Conservation (phyloP, 2,888 invertebrate genomes). For the Tachystola acroxantha region DNA sequence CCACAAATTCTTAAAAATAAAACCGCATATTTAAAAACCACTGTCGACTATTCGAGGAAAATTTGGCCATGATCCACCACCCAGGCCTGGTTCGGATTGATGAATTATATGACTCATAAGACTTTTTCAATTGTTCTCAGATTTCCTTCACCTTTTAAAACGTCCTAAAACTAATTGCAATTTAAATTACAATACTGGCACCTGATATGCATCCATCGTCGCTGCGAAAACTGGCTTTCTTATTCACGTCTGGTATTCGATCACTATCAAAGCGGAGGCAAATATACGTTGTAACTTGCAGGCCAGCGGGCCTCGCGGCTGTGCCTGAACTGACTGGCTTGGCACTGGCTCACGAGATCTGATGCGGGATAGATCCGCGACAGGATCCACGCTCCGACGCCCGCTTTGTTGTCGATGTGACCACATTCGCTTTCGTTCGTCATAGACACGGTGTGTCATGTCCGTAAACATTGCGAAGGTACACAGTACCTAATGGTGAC, state of each 20-base stretch:
- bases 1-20: no score
- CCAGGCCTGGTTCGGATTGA: no score
- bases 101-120: no score
- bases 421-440: conserved; percentile 61
- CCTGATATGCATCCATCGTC: conserved; percentile 65
- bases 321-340: conserved; percentile 1
- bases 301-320: conserved; percentile 16
- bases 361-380: conserved; percentile 24
- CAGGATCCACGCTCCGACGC: conserved; percentile 65
- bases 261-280: conserved; percentile 29
- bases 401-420: conserved; percentile 53
- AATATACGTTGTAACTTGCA: no score
- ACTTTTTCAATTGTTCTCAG: no score
- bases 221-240: conserved; percentile 36
- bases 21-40: no score
- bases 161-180: no score
- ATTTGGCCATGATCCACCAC: no score
- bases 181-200: conserved; percentile 10
- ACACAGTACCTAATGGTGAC: no score
- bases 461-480: conserved; percentile 20
- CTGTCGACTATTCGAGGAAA: no score
- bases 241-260: conserved; percentile 31
- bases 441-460: conserved; percentile 32
- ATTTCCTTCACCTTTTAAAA: no score
- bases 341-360: background rate